A percentile compares a stretch with the other conserved stretches of the same genome.
These are phyloP conservation scores for Halictus quadricinctus DNA, from an alignment of 2,888 invertebrate genomes.

Conservation along the genomic window DNA sequence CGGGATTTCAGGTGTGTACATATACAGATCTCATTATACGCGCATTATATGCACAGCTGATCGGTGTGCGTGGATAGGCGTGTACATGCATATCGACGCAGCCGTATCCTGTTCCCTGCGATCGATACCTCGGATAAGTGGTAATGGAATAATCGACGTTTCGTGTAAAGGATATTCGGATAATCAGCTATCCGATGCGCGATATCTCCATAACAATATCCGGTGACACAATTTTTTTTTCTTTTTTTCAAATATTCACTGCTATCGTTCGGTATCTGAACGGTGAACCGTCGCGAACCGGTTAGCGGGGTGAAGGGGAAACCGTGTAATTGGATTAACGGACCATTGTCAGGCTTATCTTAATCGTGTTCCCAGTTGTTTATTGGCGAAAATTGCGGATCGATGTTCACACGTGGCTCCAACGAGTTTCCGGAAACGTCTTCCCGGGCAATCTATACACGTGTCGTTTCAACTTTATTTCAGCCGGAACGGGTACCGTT, in stretches of 20 bases:
- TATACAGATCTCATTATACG: constrained; percentile 63
- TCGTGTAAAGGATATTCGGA: constrained; percentile 67
- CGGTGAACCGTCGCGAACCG: constrained; percentile 19
- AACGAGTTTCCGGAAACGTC: background rate
- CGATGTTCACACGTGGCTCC: background rate
- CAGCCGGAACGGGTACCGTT: background rate
- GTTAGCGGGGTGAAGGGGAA: constrained; percentile 19
- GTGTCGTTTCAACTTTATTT: background rate
- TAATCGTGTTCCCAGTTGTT: constrained; percentile 36
- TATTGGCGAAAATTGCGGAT: constrained; percentile 22
- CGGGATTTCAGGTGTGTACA: constrained; percentile 60
- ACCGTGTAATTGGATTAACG: constrained; percentile 63
- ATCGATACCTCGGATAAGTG: constrained; percentile 67
- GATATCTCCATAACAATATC: constrained; percentile 64
- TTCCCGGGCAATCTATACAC: background rate
- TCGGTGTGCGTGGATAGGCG: constrained; percentile 13
- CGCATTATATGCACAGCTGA: constrained; percentile 51
- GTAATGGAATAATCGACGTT: constrained; percentile 72
- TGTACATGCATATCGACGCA: constrained; percentile 35
- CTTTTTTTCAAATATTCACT: constrained; percentile 29
- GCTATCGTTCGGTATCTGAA: constrained; percentile 2
- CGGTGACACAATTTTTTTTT: constrained; percentile 54
- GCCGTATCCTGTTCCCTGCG: constrained; percentile 59
- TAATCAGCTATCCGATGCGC: constrained; percentile 61
- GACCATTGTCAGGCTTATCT: constrained; percentile 50